Evolutionary conservation across 2,113 vertebrate species (phyloP), one percentile per base, ranked within the genome.

Genomic region (Dascyllus trimaculatus): DNA sequence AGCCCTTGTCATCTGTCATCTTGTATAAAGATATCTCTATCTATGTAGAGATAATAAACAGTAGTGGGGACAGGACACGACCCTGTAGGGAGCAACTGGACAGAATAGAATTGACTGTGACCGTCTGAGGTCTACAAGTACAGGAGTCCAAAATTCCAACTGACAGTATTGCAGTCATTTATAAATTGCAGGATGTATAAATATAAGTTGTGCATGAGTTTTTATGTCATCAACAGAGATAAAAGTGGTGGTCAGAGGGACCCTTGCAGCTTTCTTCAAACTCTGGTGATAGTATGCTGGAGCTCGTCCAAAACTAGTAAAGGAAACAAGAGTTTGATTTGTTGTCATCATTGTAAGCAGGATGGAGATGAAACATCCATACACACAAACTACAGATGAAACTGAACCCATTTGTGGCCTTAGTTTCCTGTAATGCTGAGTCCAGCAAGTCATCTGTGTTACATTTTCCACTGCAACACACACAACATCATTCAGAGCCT

Each of bases 391-490:
- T 35, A 25, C 46, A 45, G 64, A 17, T 21, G 35, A 22, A 52
- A 22, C 2, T 43, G 51, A 60, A 26, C 5, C 60, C n/a, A 8
- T 29, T 48, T 15, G 1, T 53, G 11, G 17, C 29, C n/a, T 54
- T 11, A 2, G 5, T 26, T 58, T 59, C n/a, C 56, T n/a, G 21
- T 49, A 66, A 60, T 49, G 26, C 59, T 49, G 70, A 68, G 61
- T 48, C 38, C n/a, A 76, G 61, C 49, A 40, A 56, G 32, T 61
- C 35, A 29, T 43, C 1, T 10, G 21, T 62, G 26, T 68, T 46
- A 32, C n/a, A 78, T 75, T 75, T 57, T 67, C 61, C 9, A 7
- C 45, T 38, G 57, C 25, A 58, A 56, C 75, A 61, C 52, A 70
- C 46, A 35, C 49, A 26, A 32, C 56, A 68, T 52, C 53, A 56